Base-by-base conservation (phyloP, 1,140 invertebrate genomes). In the Brachionus paranguensis region DNA sequence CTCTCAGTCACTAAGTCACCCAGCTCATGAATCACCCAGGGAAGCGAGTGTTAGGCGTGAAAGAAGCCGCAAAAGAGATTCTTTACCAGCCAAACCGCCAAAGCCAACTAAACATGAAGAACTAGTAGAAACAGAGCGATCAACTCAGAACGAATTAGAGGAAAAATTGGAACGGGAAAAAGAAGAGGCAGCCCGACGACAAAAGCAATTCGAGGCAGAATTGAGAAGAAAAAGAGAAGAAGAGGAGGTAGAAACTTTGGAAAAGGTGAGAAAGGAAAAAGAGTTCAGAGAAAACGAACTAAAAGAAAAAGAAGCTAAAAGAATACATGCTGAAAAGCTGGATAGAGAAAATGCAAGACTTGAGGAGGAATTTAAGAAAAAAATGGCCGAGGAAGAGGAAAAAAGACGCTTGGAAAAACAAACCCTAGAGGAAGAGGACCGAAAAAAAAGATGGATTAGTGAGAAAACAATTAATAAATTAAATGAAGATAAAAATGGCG, bases 401-500 rank as follows among this genome's bases (percentile, higher is more conserved):
- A 50, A 41, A 53, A 64, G 20, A 24, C 11, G 33, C 11, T 33
- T 60, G n/a, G 53, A 64, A 37, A 68, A 81, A 81, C 14, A 45
- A 68, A 20, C 1, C 1, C 29, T 81, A 6, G 53, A 64, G 37
- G 78, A 81, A 10, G 78, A 81, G 14, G 78, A 81, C n/a, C 78
- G 78, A 3, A 81, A 81, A 47, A 81, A 81, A 37, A 27, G 78
- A 17, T 81, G 78, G 78, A 64, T 81, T 29, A 76, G 72, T 33
- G 72, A 76, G 29, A 76, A 76, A 11, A 47, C 72, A 14, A 24
- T 68, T 8, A 64, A 81, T 6, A 76, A 76, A 24, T 14, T 76
- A 50, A 76, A 76, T 27, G 72, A 76, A 12, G 78, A 64, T 17
- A 60, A 81, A 14, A 47, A 60, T 27, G 4, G 33, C 2, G 53